These are phyloP conservation scores for Setophaga petechia DNA, from an alignment of 2,113 vertebrate genomes.

Conservation along the genomic window DNA sequence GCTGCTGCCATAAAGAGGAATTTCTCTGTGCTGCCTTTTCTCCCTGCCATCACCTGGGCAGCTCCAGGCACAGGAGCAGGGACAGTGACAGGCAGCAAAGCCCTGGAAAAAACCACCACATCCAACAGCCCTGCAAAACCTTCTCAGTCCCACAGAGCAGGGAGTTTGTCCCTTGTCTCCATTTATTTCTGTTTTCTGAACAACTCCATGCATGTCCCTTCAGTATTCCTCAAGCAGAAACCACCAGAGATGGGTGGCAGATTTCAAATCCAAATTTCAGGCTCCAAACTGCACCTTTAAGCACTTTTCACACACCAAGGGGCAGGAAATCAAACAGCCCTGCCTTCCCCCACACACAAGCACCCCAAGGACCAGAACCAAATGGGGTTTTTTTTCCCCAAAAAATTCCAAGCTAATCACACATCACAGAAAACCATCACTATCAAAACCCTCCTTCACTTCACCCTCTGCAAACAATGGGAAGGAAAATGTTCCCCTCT, in stretches of 20 bases:
- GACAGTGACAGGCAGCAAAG: background rate
- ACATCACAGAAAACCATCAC: fast-evolving
- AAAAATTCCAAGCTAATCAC: background rate
- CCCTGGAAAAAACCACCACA: background rate
- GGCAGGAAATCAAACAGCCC: background rate
- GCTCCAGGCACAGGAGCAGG: background rate
- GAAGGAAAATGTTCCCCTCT: background rate
- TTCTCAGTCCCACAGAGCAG: background rate
- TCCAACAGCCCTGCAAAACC: background rate
- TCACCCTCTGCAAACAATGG: fast-evolving
- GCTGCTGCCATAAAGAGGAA: background rate
- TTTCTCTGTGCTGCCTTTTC: background rate
- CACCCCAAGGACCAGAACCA: background rate
- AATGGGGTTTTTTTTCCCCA: fast-evolving
- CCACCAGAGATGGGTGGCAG: background rate
- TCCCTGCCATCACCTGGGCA: background rate
- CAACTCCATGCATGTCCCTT: background rate
- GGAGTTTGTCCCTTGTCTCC: background rate
- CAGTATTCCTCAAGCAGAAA: background rate
- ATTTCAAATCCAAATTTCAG: background rate
- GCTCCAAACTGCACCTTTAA: background rate
- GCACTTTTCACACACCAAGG: background rate
- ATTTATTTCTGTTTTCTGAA: background rate
- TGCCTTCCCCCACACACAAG: background rate
- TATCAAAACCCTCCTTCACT: background rate